Conservation (phyloP, 1,140 invertebrate genomes). For the Drosophila saltans region DNA sequence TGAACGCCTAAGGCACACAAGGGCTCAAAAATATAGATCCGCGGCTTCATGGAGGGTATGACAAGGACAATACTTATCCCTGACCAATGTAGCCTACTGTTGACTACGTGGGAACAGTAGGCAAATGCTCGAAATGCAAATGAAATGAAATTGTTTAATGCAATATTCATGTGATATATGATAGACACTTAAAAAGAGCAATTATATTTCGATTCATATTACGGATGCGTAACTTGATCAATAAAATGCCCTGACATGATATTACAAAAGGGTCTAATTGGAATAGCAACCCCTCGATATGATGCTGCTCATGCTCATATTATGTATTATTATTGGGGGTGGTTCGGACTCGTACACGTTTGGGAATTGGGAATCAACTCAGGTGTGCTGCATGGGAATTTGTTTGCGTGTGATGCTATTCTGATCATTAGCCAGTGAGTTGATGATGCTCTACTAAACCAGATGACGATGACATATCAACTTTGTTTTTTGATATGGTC, state of each 20-base stretch:
- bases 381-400: slow-evolving; percentile 80
- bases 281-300: slow-evolving; percentile 44
- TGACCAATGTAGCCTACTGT: background rate
- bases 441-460: slow-evolving; percentile 78
- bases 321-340: slow-evolving; percentile 29
- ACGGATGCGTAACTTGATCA: slow-evolving; percentile 81
- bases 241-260: slow-evolving; percentile 81
- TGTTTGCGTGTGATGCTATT: slow-evolving; percentile 77
- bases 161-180: slow-evolving; percentile 59
- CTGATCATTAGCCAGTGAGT: slow-evolving; percentile 51
- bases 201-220: slow-evolving; percentile 80
- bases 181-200: slow-evolving; percentile 76
- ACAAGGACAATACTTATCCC: slow-evolving; percentile 15
- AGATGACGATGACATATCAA: slow-evolving; percentile 82
- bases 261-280: slow-evolving; percentile 65
- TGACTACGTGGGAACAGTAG: slow-evolving; percentile 56
- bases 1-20: slow-evolving; percentile 51
- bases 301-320: slow-evolving; percentile 39
- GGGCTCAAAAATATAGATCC: slow-evolving; percentile 13
- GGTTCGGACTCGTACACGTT: slow-evolving; percentile 20
- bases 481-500: slow-evolving; percentile 28
- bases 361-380: slow-evolving; percentile 22
- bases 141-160: background rate
- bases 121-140: slow-evolving; percentile 38
- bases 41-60: slow-evolving; percentile 18